Percentiles rank a stretch among this genome's conserved stretches.
phyloP scores from a whole-genome alignment of 2,113 vertebrate species.

The Hippocampus mohnikei region DNA sequence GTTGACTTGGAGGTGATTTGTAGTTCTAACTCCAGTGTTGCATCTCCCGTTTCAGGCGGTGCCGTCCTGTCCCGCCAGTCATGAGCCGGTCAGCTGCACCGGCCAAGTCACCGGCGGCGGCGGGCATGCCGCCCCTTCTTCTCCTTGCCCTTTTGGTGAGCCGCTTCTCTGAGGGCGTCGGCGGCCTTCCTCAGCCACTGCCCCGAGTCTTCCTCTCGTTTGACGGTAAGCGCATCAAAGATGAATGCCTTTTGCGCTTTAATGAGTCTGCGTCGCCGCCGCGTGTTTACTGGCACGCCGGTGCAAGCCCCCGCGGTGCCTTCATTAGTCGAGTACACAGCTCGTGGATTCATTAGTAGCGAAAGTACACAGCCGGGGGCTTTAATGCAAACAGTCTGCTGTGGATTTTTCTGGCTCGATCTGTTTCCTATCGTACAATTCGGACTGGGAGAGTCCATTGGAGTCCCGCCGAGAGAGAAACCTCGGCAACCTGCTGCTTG shows the following conservation, averaged over 20 bases:
- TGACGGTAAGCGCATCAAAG: conserved; percentile 60
- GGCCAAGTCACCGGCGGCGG: conserved; percentile 43
- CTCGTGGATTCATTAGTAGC: background rate
- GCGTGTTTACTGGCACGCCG: background rate
- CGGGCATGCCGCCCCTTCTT: conserved; percentile 26
- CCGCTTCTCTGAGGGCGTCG: conserved; percentile 37
- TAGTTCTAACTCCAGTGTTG: background rate
- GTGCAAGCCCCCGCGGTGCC: background rate
- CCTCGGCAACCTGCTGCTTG: conserved; percentile 43
- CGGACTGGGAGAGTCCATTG: background rate
- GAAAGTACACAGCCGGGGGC: background rate
- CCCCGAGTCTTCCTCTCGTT: conserved; percentile 73
- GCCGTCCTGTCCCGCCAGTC: conserved; percentile 22
- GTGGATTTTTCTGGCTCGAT: background rate
- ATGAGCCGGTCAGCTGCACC: conserved; percentile 58
- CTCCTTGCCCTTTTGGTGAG: conserved; percentile 43
- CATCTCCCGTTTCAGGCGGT: conserved; percentile 36
- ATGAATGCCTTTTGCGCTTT: background rate
- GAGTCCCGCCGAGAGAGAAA: background rate
- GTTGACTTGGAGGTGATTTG: no score
- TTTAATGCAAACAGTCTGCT: background rate
- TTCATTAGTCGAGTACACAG: background rate
- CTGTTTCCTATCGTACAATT: background rate
- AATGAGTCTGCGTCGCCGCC: background rate
- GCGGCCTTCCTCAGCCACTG: conserved; percentile 58